Evolutionary conservation across 2,888 invertebrate genomes (phyloP), one percentile per base, ranked within the genome.

Genomic region (Pollenia angustigena): DNA sequence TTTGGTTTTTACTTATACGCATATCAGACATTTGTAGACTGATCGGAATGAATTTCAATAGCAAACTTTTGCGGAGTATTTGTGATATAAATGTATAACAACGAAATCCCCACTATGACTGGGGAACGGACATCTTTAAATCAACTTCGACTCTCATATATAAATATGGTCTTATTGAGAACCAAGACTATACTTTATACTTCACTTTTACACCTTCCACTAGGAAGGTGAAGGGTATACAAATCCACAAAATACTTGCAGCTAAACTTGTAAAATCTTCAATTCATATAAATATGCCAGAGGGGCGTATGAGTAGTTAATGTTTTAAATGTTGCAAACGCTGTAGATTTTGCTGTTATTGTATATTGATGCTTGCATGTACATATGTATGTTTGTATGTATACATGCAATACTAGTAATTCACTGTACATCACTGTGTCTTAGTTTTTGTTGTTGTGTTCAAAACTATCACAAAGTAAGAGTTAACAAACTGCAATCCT

Each of bases 401-500:
- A 48, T 62, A 64, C 72, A 64, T 72, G 69, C n/a, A n/a, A n/a
- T n/a, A n/a, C n/a, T n/a, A n/a, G n/a, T n/a, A n/a, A n/a, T n/a
- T n/a, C n/a, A n/a, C 76, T 80, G 64, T 58, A 78, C 78, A 81
- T 81, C 68, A 74, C 16, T 74, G n/a, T 54, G 14, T 81, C 75
- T 82, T 58, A 23, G 32, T 40, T 69, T 60, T 44, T 60, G 32
- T 60, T 76, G 16, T 40, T 74, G 11, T 71, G 44, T 16, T 58
- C n/a, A 2, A 14, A 7, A 68, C 72, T 62, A 62, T 10, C 72
- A 68, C 68, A 82, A 82, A 75, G 69, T 75, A 60, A 87, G 68
- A 87, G 81, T 78, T 84, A 87, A 87, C 87, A 84, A 84, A 87
- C 87, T 68, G 46, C 87, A 84, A 87, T 81, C 52, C 84, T 78